Percentiles rank a stretch among this genome's conserved stretches.
Conservation (phyloP, 2,888 invertebrate species). For the Nemurella pictetii region DNA sequence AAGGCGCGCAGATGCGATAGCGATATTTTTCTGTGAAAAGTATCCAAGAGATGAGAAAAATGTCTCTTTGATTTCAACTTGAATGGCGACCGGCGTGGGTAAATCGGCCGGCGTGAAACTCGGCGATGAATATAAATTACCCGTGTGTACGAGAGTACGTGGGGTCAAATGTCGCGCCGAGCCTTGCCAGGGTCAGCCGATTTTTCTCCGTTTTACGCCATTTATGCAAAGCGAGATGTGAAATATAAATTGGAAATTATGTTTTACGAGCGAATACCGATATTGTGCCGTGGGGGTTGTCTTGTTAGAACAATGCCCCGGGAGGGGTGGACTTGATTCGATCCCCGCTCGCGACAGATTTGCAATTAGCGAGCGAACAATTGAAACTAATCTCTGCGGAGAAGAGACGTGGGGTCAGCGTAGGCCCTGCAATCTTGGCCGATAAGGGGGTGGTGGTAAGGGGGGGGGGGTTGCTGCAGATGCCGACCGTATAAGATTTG, state of each 20-base stretch:
- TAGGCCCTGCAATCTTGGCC: too few species aligned
- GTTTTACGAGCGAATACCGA: background rate
- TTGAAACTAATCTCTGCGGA: background rate
- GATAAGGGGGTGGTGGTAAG: too few species aligned
- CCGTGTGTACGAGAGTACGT: background rate
- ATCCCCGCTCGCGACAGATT: background rate
- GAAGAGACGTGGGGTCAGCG: too few species aligned
- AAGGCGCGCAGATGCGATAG: background rate
- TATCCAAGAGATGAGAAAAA: background rate
- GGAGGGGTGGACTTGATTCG: background rate
- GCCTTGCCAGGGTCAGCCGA: background rate
- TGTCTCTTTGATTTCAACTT: background rate
- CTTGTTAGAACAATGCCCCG: background rate
- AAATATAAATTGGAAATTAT: background rate
- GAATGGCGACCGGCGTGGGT: background rate
- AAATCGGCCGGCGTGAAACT: background rate
- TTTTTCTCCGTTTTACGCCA: background rate
- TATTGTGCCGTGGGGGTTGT: background rate
- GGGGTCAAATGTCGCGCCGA: background rate
- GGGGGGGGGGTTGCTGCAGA: too few species aligned
- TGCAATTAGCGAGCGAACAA: background rate
- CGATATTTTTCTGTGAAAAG: background rate
- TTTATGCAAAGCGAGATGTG: background rate
- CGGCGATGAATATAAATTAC: background rate
- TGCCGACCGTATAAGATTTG: background rate